These are phyloP conservation scores for Nomada ruficornis DNA, from an alignment of 2,888 invertebrate species.

Conservation along the genomic window DNA sequence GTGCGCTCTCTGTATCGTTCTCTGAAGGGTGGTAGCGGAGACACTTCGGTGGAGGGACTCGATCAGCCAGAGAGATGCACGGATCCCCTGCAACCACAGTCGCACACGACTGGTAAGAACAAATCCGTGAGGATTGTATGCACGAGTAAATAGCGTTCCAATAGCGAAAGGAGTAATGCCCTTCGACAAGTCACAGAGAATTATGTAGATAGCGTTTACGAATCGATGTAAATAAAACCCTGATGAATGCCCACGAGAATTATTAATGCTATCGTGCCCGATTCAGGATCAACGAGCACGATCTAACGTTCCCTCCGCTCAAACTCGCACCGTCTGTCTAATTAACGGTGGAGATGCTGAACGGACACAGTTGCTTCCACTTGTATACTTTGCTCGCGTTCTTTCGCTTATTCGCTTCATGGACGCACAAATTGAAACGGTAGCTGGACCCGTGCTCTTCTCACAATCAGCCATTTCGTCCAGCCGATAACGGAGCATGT, in stretches of 20 bases:
- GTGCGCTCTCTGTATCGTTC: conserved; percentile 82
- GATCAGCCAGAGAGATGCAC: conserved; percentile 79
- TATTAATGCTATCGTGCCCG: conserved; percentile 49
- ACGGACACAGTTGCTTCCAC: background rate
- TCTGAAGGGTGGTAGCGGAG: conserved; percentile 75
- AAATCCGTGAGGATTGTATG: conserved; percentile 47
- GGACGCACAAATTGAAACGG: no score
- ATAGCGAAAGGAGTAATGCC: background rate
- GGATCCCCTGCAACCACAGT: conserved; percentile 80
- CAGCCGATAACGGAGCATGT: no score
- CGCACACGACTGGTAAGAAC: conserved; percentile 72
- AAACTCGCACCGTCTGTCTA: background rate
- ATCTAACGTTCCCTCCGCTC: background rate
- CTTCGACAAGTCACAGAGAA: conserved; percentile 7
- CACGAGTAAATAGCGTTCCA: conserved; percentile 39
- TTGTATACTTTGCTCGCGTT: no score
- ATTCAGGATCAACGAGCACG: conserved; percentile 35
- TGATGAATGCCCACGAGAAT: conserved; percentile 50
- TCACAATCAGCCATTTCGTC: no score
- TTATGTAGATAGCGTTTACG: conserved; percentile 45
- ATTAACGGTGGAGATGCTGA: background rate
- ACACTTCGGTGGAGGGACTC: conserved; percentile 75
- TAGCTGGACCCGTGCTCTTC: no score
- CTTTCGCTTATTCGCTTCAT: no score
- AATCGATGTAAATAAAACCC: conserved; percentile 54